Evolutionary conservation across 2,888 invertebrate species (phyloP).

Genomic region (Trissolcus japonicus): DNA sequence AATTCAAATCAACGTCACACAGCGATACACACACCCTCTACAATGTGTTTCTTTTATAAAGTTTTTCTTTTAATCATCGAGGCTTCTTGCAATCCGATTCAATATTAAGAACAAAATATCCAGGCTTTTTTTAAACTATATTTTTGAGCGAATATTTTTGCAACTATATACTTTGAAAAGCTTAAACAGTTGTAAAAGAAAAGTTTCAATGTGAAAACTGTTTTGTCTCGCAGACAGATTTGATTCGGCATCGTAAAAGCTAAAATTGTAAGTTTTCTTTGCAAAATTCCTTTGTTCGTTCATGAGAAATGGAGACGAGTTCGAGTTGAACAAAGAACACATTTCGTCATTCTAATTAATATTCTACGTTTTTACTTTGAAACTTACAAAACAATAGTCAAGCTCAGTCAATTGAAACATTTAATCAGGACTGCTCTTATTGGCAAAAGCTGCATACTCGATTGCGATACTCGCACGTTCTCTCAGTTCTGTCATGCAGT

Average conservation of each 20-base stretch:
- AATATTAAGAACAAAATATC: neutral
- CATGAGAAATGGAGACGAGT: neutral
- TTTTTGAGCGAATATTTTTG: neutral
- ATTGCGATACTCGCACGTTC: conserved; percentile 11
- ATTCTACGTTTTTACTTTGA: conserved; percentile 8
- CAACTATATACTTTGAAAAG: neutral
- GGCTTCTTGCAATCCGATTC: neutral
- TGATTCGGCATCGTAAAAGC: too few species aligned
- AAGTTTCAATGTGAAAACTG: too few species aligned
- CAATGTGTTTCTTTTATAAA: conserved; percentile 11
- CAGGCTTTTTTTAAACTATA: neutral
- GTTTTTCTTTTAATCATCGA: neutral
- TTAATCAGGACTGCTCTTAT: conserved; percentile 15
- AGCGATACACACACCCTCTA: conserved; percentile 8
- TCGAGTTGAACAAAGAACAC: neutral
- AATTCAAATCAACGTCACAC: conserved; percentile 29
- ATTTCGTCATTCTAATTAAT: conserved; percentile 24
- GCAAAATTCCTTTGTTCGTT: too few species aligned
- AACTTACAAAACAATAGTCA: conserved; percentile 18
- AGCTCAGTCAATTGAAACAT: conserved; percentile 25
- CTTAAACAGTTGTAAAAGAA: conserved; percentile 2
- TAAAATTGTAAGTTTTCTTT: too few species aligned
- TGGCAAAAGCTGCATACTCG: conserved; percentile 10
- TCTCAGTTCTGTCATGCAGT: neutral
- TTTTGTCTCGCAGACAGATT: too few species aligned